A percentile compares a stretch with the other conserved stretches of the same genome.
Evolutionary conservation across 2,113 vertebrate genomes (phyloP).

Genomic region (Phaethornis superciliosus): DNA sequence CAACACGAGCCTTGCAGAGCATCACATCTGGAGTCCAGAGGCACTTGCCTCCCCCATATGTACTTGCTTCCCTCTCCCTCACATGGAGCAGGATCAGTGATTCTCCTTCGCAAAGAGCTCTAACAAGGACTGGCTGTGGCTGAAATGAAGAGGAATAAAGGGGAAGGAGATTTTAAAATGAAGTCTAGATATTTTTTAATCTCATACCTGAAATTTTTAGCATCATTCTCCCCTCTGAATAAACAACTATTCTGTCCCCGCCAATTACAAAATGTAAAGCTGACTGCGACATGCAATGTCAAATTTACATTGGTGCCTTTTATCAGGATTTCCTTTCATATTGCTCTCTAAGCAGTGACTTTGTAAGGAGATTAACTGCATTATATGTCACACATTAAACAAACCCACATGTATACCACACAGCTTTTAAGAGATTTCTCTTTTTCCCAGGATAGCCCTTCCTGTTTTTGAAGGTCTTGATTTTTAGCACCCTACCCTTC

Average conservation of each 20-base stretch:
- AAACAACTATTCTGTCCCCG: slow-evolving; percentile 45
- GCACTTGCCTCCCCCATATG: background rate
- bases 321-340: slow-evolving; percentile 60
- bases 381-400: slow-evolving; percentile 62
- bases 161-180: slow-evolving; percentile 46
- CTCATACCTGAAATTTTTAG: slow-evolving; percentile 54
- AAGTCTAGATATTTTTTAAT: slow-evolving; percentile 31
- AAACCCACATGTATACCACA: slow-evolving; percentile 37
- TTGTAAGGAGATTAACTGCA: slow-evolving; percentile 59
- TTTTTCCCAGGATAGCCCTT: background rate
- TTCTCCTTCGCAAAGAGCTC: background rate
- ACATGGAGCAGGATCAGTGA: background rate
- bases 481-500: background rate
- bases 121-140: background rate
- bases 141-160: slow-evolving; percentile 28
- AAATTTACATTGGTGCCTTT: slow-evolving; percentile 60
- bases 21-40: slow-evolving; percentile 56
- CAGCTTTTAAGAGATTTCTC: slow-evolving; percentile 27
- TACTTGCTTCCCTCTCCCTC: slow-evolving; percentile 12
- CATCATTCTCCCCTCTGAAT: slow-evolving; percentile 32
- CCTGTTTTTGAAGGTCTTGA: background rate
- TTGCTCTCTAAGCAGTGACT: slow-evolving; percentile 60
- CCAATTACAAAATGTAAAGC: slow-evolving; percentile 52
- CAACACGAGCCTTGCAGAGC: slow-evolving; percentile 20
- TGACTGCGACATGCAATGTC: slow-evolving; percentile 51